Conservation (phyloP, 92 coral and sea anemone species). For the Parazoanthus swiftii region DNA sequence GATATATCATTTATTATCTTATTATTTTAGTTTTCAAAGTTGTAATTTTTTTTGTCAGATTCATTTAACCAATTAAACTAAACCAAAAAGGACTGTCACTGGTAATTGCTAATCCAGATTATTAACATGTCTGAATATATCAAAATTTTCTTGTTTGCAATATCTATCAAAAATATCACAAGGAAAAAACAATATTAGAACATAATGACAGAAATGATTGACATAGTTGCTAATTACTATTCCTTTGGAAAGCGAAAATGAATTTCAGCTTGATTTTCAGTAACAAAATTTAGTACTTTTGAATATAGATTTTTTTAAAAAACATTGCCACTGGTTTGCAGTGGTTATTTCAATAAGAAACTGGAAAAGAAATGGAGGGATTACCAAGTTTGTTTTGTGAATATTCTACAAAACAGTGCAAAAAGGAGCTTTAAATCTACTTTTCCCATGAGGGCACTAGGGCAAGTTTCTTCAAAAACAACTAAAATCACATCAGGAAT, state of each 20-base stretch:
- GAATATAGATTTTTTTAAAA: background rate
- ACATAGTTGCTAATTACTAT: background rate
- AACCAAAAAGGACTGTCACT: too few species aligned
- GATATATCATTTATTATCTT: too few species aligned
- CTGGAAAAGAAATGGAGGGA: conserved; percentile 8
- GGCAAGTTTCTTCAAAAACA: conserved; percentile 7
- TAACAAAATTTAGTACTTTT: background rate
- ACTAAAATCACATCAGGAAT: conserved; percentile 2
- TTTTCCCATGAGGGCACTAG: conserved; percentile 9
- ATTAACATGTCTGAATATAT: too few species aligned
- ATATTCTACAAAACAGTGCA: conserved; percentile 6
- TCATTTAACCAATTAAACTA: too few species aligned
- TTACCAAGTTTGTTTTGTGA: background rate
- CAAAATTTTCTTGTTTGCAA: too few species aligned
- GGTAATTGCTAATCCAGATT: too few species aligned
- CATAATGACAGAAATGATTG: background rate
- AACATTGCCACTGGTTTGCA: conserved; percentile 4
- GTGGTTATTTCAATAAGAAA: background rate
- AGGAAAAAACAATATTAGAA: background rate
- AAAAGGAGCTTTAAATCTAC: conserved; percentile 6
- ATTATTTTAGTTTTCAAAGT: too few species aligned
- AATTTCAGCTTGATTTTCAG: background rate
- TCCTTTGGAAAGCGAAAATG: background rate
- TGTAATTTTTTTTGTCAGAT: too few species aligned
- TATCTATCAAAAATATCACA: too few species aligned